These are phyloP conservation scores for Fragum fragum DNA, from an alignment of 2,888 invertebrate genomes.

Conservation along the genomic window DNA sequence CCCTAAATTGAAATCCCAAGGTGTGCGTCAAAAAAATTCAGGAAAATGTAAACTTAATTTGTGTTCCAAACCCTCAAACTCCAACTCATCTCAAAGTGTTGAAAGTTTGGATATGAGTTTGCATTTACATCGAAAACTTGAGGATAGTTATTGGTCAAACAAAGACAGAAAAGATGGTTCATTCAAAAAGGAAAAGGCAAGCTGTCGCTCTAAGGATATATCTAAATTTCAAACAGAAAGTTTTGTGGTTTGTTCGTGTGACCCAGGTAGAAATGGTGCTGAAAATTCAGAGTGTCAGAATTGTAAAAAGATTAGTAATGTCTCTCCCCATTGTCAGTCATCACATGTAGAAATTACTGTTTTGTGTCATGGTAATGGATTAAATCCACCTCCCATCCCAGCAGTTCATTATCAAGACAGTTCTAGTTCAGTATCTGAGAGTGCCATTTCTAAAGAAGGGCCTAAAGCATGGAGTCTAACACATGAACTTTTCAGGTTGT, in stretches of 20 bases:
- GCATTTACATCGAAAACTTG: constrained; percentile 67
- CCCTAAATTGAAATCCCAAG: constrained; percentile 66
- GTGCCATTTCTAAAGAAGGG: constrained; percentile 60
- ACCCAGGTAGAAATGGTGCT: constrained; percentile 48
- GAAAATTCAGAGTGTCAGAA: constrained; percentile 43
- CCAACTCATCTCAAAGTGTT: constrained; percentile 78
- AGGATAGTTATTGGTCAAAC: constrained; percentile 75
- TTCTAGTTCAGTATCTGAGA: constrained; percentile 51
- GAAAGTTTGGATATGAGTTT: constrained; percentile 78
- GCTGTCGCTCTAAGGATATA: constrained; percentile 80
- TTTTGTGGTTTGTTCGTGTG: constrained; percentile 41
- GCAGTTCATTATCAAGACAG: constrained; percentile 49
- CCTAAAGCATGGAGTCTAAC: constrained; percentile 87
- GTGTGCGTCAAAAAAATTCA: constrained; percentile 75
- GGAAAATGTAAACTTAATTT: constrained; percentile 70
- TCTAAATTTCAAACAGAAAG: constrained; percentile 74
- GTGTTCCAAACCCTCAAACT: constrained; percentile 76
- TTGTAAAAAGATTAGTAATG: constrained; percentile 64
- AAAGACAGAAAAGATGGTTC: constrained; percentile 75
- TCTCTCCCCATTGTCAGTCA: constrained; percentile 33
- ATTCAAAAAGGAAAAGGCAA: constrained; percentile 75
- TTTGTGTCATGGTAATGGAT: constrained; percentile 59
- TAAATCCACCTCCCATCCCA: constrained; percentile 46
- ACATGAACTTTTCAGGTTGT: constrained; percentile 87
- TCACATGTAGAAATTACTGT: constrained; percentile 55